phyloP scores from a whole-genome alignment of 2,113 vertebrate species.

The Colinus virginianus region DNA sequence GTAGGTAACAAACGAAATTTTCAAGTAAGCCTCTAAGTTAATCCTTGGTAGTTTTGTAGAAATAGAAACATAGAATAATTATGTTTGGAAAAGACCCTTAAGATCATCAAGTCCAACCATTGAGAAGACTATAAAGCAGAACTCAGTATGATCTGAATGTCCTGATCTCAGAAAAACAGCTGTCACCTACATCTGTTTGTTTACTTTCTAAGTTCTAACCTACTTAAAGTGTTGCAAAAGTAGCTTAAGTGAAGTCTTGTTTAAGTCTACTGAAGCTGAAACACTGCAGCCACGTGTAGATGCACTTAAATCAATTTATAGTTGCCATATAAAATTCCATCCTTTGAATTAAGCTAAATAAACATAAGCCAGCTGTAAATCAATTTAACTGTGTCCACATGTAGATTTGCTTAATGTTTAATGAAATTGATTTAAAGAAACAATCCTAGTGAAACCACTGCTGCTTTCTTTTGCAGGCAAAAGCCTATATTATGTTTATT shows the following conservation, averaged over 20 bases:
- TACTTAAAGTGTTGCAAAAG: not conserved
- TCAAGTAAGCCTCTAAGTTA: not conserved
- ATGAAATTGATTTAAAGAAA: constrained; percentile 8
- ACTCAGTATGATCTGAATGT: not conserved
- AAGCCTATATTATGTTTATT: not conserved
- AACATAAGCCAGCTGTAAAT: not conserved
- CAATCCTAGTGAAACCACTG: not conserved
- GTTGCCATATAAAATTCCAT: not conserved
- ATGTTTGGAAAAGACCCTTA: not conserved
- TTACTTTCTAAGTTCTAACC: not conserved
- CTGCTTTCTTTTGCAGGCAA: not conserved
- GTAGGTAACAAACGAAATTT: not conserved
- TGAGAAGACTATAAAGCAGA: not conserved
- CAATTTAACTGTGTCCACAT: not conserved
- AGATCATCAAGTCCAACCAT: not conserved
- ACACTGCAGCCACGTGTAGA: not conserved
- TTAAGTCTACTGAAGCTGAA: not conserved
- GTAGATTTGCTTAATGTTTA: constrained; percentile 1
- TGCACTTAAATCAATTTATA: not conserved
- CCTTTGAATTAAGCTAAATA: constrained; percentile 1
- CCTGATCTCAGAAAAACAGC: not conserved
- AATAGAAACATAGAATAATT: not conserved
- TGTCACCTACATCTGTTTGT: not conserved
- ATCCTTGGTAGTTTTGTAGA: not conserved
- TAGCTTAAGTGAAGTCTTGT: not conserved